Percentiles rank a stretch among this genome's conserved stretches.
phyloP scores from a whole-genome alignment of 2,797 vertebrate genomes.

The Lithobates pipiens region DNA sequence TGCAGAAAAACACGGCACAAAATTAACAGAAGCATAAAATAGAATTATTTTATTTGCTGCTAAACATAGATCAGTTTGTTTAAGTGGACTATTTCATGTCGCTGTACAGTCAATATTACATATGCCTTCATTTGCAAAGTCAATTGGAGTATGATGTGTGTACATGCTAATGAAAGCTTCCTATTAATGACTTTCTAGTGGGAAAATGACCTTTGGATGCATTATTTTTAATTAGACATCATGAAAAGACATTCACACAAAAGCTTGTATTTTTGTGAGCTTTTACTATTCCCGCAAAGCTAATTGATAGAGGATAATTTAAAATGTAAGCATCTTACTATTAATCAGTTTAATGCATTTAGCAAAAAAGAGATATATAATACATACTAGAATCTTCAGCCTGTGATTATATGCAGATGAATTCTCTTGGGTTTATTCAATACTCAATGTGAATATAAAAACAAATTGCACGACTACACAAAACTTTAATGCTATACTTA shows the following conservation, averaged over 20 bases:
- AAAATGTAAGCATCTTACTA: not conserved
- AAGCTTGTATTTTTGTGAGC: conserved; percentile 15
- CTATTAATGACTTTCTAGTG: conserved; percentile 19
- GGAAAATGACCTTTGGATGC: conserved; percentile 28
- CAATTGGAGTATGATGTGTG: not conserved
- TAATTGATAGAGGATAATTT: conserved; percentile 19
- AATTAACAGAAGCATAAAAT: no score
- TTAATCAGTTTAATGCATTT: not conserved
- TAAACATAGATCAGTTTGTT: not conserved
- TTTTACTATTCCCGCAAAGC: not conserved
- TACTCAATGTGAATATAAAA: no score
- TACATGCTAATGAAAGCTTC: conserved; percentile 16
- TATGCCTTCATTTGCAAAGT: not conserved
- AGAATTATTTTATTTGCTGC: no score
- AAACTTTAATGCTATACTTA: no score
- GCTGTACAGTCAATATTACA: not conserved
- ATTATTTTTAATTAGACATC: conserved; percentile 44
- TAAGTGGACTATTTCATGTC: not conserved
- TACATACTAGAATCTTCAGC: no score
- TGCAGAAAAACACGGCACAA: no score
- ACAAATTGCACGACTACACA: no score
- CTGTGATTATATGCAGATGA: no score
- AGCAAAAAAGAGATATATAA: not conserved
- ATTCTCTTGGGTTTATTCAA: no score
- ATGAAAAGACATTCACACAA: conserved; percentile 41